phyloP scores from a whole-genome alignment of 2,888 invertebrate genomes.

The Zaprionus obscuricornis region DNA sequence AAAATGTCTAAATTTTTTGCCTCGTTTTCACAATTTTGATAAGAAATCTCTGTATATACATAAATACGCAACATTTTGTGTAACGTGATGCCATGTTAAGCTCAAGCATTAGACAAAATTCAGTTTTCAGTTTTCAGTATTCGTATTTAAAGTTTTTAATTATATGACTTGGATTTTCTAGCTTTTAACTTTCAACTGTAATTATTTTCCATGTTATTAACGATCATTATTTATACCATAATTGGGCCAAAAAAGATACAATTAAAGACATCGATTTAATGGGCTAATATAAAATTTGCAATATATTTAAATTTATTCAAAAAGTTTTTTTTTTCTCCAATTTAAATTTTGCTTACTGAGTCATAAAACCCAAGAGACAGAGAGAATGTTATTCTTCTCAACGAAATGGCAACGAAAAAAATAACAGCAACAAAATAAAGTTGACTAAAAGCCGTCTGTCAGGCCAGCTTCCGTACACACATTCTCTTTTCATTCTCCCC shows the following conservation, averaged over 20 bases:
- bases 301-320: constrained; percentile 52
- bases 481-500: background rate
- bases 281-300: constrained; percentile 32
- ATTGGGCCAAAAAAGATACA: too few species aligned
- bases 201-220: background rate
- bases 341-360: constrained; percentile 17
- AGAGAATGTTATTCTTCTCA: background rate
- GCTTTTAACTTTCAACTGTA: constrained; percentile 11
- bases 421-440: too few species aligned
- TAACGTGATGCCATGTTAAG: constrained; percentile 35
- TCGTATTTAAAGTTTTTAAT: constrained; percentile 37
- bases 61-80: constrained; percentile 10
- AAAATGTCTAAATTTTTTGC: constrained; percentile 52
- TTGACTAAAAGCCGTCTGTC: constrained; percentile 22
- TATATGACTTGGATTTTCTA: constrained; percentile 18
- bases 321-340: too few species aligned
- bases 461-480: too few species aligned
- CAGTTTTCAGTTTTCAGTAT: constrained; percentile 12
- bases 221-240: constrained; percentile 24
- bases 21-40: constrained; percentile 35
- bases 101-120: constrained; percentile 48
- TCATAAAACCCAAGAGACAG: background rate
- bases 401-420: too few species aligned
- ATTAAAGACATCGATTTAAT: constrained; percentile 46
- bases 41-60: constrained; percentile 15